Percentiles rank a stretch among this genome's conserved stretches.
Conservation (phyloP, 2,113 vertebrate genomes). For the Pomatostomus ruficeps region DNA sequence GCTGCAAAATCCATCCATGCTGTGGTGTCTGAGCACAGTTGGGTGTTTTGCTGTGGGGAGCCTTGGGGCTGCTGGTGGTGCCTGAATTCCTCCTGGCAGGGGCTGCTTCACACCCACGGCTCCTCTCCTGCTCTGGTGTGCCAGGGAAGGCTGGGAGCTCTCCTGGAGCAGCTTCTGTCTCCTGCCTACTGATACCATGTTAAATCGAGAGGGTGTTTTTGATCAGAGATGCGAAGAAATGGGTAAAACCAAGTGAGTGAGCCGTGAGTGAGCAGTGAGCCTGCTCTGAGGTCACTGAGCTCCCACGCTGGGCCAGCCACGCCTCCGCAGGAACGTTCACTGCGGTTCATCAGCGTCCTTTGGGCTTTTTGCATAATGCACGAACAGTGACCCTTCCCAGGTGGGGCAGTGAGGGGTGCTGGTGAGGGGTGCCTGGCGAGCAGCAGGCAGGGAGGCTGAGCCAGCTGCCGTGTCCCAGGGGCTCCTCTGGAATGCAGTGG, state of each 20-base stretch:
- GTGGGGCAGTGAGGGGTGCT: too few relatives aligned
- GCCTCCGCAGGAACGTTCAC: not conserved
- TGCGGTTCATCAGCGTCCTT: not conserved
- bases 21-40: not conserved
- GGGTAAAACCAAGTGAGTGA: not conserved
- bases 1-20: rapidly evolving
- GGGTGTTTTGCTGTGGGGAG: not conserved
- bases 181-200: not conserved
- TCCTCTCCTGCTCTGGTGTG: rapidly evolving
- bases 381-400: not conserved
- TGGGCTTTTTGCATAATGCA: not conserved
- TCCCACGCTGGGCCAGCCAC: rapidly evolving
- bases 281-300: not conserved
- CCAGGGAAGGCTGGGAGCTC: not conserved
- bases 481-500: too few relatives aligned
- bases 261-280: rapidly evolving
- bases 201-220: not conserved
- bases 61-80: not conserved
- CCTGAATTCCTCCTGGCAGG: not conserved
- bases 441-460: not conserved
- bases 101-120: not conserved
- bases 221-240: not conserved
- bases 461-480: too few relatives aligned
- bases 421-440: not conserved
- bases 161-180: not conserved